These are phyloP conservation scores for Platerodrilus igneus DNA, from an alignment of 2,888 invertebrate species.

Conservation along the genomic window DNA sequence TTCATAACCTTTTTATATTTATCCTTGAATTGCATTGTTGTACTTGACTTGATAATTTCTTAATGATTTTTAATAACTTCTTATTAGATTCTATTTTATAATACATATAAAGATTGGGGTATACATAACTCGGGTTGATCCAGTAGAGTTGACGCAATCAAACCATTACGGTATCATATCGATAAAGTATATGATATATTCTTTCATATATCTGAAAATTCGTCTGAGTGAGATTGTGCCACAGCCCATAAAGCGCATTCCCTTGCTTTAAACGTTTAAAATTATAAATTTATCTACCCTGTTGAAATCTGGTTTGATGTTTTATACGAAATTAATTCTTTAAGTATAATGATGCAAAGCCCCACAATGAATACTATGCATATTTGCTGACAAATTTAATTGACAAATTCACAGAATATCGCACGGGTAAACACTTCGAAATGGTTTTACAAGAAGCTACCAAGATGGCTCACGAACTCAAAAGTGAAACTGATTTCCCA, in stretches of 20 bases:
- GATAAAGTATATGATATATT: slow-evolving; percentile 25
- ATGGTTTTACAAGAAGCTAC: slow-evolving; percentile 23
- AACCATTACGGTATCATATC: slow-evolving; percentile 14
- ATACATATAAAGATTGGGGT: no score
- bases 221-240: slow-evolving; percentile 20
- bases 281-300: no score
- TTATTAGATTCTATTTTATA: no score
- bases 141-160: slow-evolving; percentile 13
- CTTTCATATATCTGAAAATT: slow-evolving; percentile 21
- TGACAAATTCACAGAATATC: slow-evolving; percentile 21
- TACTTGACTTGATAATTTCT: no score
- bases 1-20: no score
- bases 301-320: slow-evolving; percentile 23
- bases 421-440: slow-evolving; percentile 27
- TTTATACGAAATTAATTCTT: slow-evolving; percentile 21
- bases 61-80: no score
- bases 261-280: slow-evolving; percentile 21
- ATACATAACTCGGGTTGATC: slow-evolving; percentile 23
- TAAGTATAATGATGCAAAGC: slow-evolving; percentile 28
- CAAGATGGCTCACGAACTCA: slow-evolving; percentile 21
- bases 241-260: slow-evolving; percentile 21
- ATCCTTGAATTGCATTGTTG: no score
- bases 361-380: slow-evolving; percentile 27
- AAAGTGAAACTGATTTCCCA: slow-evolving; percentile 25
- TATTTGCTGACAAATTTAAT: slow-evolving; percentile 18